Evolutionary conservation across 2,888 invertebrate genomes (phyloP).

Genomic region (Diadegma fenestrale): DNA sequence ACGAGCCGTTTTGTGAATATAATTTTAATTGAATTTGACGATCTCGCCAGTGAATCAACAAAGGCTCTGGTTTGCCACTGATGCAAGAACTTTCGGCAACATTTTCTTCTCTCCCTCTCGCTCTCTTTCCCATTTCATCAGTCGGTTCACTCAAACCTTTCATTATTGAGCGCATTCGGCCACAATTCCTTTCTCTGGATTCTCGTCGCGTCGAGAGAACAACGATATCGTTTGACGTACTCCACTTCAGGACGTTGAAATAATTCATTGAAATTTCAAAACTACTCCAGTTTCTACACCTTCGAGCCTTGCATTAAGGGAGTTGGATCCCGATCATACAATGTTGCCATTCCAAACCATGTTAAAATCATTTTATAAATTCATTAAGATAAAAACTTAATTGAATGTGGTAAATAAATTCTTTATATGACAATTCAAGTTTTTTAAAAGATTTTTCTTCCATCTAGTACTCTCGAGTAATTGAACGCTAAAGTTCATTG

Average conservation of each 20-base stretch:
- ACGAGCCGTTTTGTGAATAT: constrained; percentile 71
- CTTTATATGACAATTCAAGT: too few species aligned
- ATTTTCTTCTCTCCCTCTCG: background rate
- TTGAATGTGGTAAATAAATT: too few species aligned
- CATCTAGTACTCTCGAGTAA: too few species aligned
- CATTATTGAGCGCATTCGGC: constrained; percentile 10
- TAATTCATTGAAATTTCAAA: constrained; percentile 1
- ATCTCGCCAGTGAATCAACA: constrained; percentile 63
- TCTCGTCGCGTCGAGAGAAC: background rate
- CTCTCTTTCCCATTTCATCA: constrained; percentile 20
- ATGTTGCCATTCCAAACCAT: too few species aligned
- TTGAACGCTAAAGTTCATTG: too few species aligned
- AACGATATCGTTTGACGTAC: constrained; percentile 22
- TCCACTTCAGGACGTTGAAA: background rate
- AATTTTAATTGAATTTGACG: constrained; percentile 73
- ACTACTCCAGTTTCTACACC: background rate
- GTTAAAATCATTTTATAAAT: too few species aligned
- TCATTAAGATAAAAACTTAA: too few species aligned
- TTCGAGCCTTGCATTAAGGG: background rate
- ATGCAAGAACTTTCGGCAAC: constrained; percentile 43
- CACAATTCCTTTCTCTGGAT: background rate
- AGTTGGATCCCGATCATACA: too few species aligned
- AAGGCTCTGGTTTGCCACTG: background rate
- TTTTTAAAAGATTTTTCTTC: too few species aligned
- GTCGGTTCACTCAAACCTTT: constrained; percentile 1